Conservation (phyloP, 2,888 invertebrate genomes). For the Ectobius pallidus region DNA sequence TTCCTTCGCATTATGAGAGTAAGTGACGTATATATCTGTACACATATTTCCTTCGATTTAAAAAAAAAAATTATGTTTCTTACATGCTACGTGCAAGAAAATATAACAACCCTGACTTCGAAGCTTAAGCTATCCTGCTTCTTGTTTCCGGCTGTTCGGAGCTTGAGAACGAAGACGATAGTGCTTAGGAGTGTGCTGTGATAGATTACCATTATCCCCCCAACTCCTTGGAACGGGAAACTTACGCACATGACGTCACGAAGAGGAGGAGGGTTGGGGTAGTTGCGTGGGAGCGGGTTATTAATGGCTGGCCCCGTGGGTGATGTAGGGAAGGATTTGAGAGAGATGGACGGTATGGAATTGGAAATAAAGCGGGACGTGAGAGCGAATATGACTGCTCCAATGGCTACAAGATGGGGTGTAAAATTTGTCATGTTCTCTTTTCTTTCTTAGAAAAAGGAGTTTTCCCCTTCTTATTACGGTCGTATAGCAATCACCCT, state of each 20-base stretch:
- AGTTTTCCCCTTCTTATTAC: too few relatives aligned
- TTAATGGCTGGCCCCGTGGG: conserved; percentile 39
- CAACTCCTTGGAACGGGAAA: conserved; percentile 13
- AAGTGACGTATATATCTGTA: too few relatives aligned
- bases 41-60: too few relatives aligned
- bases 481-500: too few relatives aligned
- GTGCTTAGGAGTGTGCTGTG: neutral
- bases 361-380: neutral
- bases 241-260: conserved; percentile 26
- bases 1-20: too few relatives aligned
- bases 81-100: too few relatives aligned
- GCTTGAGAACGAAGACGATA: neutral
- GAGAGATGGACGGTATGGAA: conserved; percentile 4
- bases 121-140: neutral
- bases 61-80: too few relatives aligned
- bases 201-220: conserved; percentile 15
- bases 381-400: neutral
- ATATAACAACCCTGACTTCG: too few relatives aligned
- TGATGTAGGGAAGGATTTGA: conserved; percentile 34
- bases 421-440: conserved; percentile 2
- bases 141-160: too few relatives aligned
- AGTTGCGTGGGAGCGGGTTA: conserved; percentile 33
- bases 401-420: neutral
- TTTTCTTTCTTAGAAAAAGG: neutral
- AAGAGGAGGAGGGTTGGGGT: neutral